phyloP scores from a whole-genome alignment of 2,113 vertebrate species.

The Martes martes region DNA sequence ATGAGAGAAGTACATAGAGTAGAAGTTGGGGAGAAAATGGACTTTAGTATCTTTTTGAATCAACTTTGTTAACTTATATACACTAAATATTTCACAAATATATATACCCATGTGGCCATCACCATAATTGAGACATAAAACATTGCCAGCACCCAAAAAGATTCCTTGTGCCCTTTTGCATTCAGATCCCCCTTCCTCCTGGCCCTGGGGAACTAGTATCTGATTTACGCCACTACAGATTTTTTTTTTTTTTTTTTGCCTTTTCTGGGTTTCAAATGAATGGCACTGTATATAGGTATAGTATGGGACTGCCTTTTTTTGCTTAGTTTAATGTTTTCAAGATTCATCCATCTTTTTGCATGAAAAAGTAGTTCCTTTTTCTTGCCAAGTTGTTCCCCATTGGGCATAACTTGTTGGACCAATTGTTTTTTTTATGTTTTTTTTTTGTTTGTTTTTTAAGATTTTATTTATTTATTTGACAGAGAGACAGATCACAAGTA shows the following conservation, averaged over 20 bases:
- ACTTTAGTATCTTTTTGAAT: constrained; percentile 9
- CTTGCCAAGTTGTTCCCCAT: background rate
- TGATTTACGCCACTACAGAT: background rate
- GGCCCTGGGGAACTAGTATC: background rate
- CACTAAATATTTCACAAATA: background rate
- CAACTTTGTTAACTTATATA: background rate
- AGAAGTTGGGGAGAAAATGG: background rate
- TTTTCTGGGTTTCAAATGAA: background rate
- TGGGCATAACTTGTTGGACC: background rate
- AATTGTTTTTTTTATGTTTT: background rate
- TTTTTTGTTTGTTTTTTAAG: too few relatives aligned
- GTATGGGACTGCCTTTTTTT: background rate
- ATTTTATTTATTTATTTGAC: too few relatives aligned
- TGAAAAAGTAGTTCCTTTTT: background rate
- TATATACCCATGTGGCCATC: background rate
- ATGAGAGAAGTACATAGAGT: background rate
- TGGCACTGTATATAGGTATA: background rate
- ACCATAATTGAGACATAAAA: background rate
- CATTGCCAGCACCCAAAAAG: background rate
- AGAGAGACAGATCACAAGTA: too few relatives aligned
- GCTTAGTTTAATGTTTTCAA: background rate
- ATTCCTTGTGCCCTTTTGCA: background rate
- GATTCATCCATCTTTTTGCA: background rate
- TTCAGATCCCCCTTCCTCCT: background rate
- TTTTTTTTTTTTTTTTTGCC: background rate